Evolutionary conservation across 2,797 vertebrate genomes (phyloP), one percentile per base, ranked within the genome.

Genomic region (Adelosebastes latens): DNA sequence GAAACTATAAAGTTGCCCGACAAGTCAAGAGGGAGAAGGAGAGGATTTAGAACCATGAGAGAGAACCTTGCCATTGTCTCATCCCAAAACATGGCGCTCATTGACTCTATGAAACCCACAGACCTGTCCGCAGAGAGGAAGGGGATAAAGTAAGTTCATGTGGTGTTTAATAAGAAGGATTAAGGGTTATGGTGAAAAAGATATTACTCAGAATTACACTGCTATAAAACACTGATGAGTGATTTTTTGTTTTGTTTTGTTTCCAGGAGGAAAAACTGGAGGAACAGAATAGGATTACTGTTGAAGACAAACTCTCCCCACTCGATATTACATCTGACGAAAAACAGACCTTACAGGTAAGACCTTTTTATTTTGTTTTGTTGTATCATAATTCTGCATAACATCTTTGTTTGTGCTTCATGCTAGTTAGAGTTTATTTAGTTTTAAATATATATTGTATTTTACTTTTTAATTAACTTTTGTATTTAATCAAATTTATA

Each of bases 201-300:
- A n/a, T 3, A 31, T 67, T 5, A 9, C 11, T 13, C 7, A 61
- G 1, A 31, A 46, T 22, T 13, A 20, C 16, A 52, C 14, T 46
- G n/a, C 4, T 14, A 27, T 34, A 11, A 60, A 79, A 34, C 8
- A 46, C 36, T 69, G 8, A 74, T 24, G 13, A 49, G 5, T 25
- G 3, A 66, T 49, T 79, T 65, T n/a, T 42, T 31, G n/a, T 14
- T 2, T 9, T 53, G 9, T 49, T 77, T 27, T 61, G 14, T 25
- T 56, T 42, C 49, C 78, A 96, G 95, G 80, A 93, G 71, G 46
- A 94, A 81, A 82, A 94, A 88, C 83, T 96, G 95, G 96, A 95
- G 84, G 36, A 90, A 90, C 71, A 93, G 89, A 82, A 84, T 95
- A 10, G 20, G 87, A 31, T 66, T 92, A 12, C 42, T 95, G n/a